Percentiles rank a stretch among this genome's conserved stretches.
These are phyloP conservation scores for Oscheius sp. DNA, from an alignment of 2,888 invertebrate genomes.

Conservation along the genomic window DNA sequence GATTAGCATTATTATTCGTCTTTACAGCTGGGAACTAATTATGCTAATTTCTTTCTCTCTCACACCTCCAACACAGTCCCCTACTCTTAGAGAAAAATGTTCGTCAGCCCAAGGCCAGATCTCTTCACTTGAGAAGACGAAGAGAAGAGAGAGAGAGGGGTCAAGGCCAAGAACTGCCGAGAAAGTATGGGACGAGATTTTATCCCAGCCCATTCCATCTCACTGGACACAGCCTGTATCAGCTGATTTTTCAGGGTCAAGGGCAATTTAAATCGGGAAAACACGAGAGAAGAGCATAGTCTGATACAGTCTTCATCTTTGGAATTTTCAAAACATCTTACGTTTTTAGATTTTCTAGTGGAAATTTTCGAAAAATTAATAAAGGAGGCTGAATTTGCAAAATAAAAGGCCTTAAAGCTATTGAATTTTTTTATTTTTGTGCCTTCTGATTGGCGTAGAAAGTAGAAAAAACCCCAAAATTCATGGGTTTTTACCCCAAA, in stretches of 20 bases:
- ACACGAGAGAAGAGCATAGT: no score
- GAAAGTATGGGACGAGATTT: slow-evolving; percentile 8
- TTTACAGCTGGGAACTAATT: slow-evolving; percentile 20
- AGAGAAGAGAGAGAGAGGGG: neutral
- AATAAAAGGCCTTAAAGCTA: no score
- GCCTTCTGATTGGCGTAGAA: no score
- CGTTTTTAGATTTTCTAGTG: no score
- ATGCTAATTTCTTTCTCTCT: slow-evolving; percentile 11
- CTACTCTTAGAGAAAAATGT: neutral
- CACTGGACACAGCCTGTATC: neutral
- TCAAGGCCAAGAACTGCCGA: neutral
- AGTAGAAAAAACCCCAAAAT: no score
- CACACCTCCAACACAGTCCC: neutral
- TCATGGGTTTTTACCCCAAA: no score
- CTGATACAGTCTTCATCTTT: no score
- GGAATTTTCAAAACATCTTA: no score
- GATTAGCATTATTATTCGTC: slow-evolving; percentile 12
- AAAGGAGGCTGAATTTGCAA: no score
- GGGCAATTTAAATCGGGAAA: neutral
- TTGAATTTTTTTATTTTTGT: no score
- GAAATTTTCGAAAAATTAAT: no score
- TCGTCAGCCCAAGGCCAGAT: slow-evolving; percentile 4
- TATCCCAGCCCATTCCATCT: neutral
- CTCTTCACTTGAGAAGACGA: neutral
- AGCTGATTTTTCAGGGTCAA: neutral